Evolutionary conservation across 92 coral and sea anemone species (phyloP), one percentile per base, ranked within the genome.

Genomic region (Umimayanthus kanabou): DNA sequence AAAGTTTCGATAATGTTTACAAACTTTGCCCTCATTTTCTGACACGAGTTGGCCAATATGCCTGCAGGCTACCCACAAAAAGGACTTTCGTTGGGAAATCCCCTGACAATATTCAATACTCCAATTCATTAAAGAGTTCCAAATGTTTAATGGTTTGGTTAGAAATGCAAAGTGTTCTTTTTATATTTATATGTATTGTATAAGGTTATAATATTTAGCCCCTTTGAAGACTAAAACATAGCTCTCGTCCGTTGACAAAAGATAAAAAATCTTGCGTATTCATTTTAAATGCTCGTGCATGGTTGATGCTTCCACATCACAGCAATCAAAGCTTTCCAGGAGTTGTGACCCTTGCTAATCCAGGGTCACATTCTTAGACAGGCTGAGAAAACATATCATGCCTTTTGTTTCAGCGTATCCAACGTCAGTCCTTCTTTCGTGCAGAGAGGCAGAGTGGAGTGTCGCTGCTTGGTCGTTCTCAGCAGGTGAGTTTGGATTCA

Each of bases 301-400:
- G 4, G 69, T 61, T 61, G 23, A 14, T 61, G 22, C 69, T 20
- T 61, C 9, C 69, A 22, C 69, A 23, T 8, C 26, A 61, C 69
- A 23, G 9, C 69, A 61, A 61, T 61, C 25, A 23, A 61, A 61
- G n/a, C 69, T 18, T 61, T 61, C 26, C 25, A 16, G 42, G 40
- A 26, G 40, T 37, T 72, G 76, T 72, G 76, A 72, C 76, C 76
- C n/a, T 18, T 28, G 39, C 40, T 72, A 37, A 72, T 37, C 40
- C 76, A 25, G 76, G 76, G 76, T 72, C 76, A 72, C 76, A 72
- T 72, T 72, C 76, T 72, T 72, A 72, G 76, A 72, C 76, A 29
- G 76, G 76, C 76, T 72, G 76, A 72, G 15, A 29, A 72, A 72
- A 72, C 76, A 72, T 37, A 29, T 22, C 22, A 5, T 26, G 76